Evolutionary conservation across 2,888 invertebrate genomes (phyloP), one percentile per base, ranked within the genome.

Genomic region (Sclerodermus sp.): DNA sequence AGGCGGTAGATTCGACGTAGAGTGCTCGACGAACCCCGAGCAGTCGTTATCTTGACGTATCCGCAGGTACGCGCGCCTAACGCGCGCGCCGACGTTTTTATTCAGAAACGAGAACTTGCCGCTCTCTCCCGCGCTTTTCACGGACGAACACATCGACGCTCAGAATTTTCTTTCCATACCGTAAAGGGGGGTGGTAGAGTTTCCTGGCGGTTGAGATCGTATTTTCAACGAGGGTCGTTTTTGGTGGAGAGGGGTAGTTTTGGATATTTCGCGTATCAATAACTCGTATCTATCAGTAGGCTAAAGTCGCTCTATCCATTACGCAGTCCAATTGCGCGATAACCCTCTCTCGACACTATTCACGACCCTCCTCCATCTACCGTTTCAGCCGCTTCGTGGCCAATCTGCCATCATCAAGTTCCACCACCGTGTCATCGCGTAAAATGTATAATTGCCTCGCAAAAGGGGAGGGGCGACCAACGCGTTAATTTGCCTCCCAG

Each of bases 271-370:
- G 30, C 41, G 43, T 58, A 60, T 55, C 59, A 58, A 57, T 63
- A 59, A 71, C 23, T 23, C 23, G 23, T 23, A 23, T 23, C 74
- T 69, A 74, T 76, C 74, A 74, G 73, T 71, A 76, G 73, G 58
- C 74, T 66, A 58, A 58, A 63, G 66, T 67, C 71, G 74, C 76
- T 50, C 60, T 64, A 64, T 67, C 71, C 67, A 76, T 77, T 75
- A 75, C 66, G 71, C 70, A 76, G 74, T 75, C 71, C 70, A 71
- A 76, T 74, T 74, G 58, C 64, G 60, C 69, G 74, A 75, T 76
- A 74, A 74, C 67, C 64, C 54, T 45, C n/a, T n/a, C 54, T 48
- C 55, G 49, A 42, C 47, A 50, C 54, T 50, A 46, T 45, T 54
- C 55, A 51, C 56, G 58, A 59, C 60, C 62, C 62, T 58, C 56